A percentile compares a stretch with the other conserved stretches of the same genome.
Evolutionary conservation across 1,140 invertebrate genomes (phyloP).

Genomic region (Megalonaias nervosa): DNA sequence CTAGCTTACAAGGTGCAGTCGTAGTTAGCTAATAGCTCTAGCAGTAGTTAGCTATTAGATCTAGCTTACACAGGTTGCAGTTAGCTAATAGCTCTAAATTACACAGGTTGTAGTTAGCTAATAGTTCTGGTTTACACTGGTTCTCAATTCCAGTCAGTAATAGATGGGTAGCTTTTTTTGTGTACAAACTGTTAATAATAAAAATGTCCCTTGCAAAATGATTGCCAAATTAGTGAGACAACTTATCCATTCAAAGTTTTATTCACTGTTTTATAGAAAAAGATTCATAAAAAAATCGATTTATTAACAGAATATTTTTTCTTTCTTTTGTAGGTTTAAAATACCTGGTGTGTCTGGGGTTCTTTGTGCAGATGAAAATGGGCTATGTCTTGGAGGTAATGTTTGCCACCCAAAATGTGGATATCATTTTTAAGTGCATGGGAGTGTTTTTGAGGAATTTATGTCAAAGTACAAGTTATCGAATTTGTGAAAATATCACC

Average conservation of each 20-base stretch:
- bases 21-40: too few species aligned
- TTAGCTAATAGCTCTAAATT: too few species aligned
- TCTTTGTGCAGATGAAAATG: slow-evolving; percentile 53
- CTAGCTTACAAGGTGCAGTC: too few species aligned
- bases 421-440: not conserved
- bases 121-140: too few species aligned
- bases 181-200: not conserved
- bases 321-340: slow-evolving; percentile 41
- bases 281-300: not conserved
- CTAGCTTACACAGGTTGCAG: too few species aligned
- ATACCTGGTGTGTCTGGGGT: slow-evolving; percentile 46
- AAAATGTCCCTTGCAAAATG: not conserved
- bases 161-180: not conserved
- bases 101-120: too few species aligned
- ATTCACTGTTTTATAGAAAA: not conserved
- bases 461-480: not conserved
- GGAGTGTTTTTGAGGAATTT: not conserved
- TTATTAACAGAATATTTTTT: not conserved
- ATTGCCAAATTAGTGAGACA: not conserved
- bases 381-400: slow-evolving; percentile 47
- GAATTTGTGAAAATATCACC: not conserved
- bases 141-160: too few species aligned
- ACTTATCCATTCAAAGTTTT: not conserved
- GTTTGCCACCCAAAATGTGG: not conserved
- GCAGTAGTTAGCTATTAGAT: too few species aligned